Evolutionary conservation across 2,888 invertebrate species (phyloP).

Genomic region (Drosophila pegasa): DNA sequence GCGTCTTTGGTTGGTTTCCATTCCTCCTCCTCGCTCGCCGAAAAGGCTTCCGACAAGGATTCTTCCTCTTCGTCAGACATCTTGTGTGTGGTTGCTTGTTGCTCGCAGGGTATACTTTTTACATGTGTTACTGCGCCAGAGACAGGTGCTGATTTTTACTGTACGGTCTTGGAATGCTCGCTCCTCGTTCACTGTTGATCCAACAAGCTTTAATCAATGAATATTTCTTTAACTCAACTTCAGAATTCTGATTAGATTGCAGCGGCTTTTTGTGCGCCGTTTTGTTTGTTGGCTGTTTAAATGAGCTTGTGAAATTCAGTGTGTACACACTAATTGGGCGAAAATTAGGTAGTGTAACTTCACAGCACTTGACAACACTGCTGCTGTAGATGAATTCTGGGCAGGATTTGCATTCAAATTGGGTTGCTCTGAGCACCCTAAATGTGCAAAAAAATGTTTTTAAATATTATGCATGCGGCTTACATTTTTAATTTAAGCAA

Average conservation of each 20-base stretch:
- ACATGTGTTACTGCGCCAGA: constrained; percentile 67
- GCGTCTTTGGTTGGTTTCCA: constrained; percentile 78
- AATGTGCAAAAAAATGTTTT: too few species aligned
- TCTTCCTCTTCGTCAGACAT: constrained; percentile 83
- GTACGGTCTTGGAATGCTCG: constrained; percentile 61
- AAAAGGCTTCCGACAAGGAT: constrained; percentile 83
- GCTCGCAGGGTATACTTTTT: constrained; percentile 55
- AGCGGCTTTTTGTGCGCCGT: not conserved
- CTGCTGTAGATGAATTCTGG: constrained; percentile 66
- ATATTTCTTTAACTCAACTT: not conserved
- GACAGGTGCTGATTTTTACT: constrained; percentile 79
- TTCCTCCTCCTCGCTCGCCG: constrained; percentile 85
- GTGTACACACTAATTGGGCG: not conserved
- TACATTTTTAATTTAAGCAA: too few species aligned
- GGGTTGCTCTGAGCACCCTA: constrained; percentile 82
- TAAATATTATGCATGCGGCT: too few species aligned
- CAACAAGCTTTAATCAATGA: constrained; percentile 1
- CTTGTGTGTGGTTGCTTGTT: constrained; percentile 81
- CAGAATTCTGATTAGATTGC: not conserved
- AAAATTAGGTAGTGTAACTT: not conserved
- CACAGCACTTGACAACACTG: constrained; percentile 25
- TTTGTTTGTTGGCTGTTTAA: constrained; percentile 37
- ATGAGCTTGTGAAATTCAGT: constrained; percentile 61
- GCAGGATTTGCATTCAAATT: constrained; percentile 82
- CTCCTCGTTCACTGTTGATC: not conserved